Percentiles rank a stretch among this genome's conserved stretches.
Conservation (phyloP, 2,797 vertebrate species). For the Siniperca undulata region DNA sequence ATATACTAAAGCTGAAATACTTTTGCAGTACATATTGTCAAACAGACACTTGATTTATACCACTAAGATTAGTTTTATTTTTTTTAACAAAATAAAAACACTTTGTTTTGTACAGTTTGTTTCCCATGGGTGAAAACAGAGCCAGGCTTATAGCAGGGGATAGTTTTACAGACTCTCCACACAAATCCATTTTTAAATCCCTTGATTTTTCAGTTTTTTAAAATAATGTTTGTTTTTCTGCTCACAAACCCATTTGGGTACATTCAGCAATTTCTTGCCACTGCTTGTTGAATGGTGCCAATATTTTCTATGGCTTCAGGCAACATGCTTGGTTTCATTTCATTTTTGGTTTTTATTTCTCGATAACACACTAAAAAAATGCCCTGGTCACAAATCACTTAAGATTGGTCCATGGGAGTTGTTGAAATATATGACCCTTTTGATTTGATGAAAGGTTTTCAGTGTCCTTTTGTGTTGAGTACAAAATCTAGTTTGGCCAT, state of each 20-base stretch:
- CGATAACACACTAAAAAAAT: background rate
- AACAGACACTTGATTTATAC: constrained; percentile 30
- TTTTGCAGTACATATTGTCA: constrained; percentile 18
- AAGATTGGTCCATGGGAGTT: background rate
- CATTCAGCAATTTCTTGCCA: constrained; percentile 26
- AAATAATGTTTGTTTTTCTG: constrained; percentile 18
- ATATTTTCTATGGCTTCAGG: constrained; percentile 28
- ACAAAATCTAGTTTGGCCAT: background rate
- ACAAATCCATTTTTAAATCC: constrained; percentile 34
- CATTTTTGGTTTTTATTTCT: background rate
- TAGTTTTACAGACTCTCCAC: constrained; percentile 18
- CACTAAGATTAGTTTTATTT: constrained; percentile 16
- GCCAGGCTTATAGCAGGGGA: background rate
- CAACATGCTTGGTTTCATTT: constrained; percentile 17
- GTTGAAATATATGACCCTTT: background rate
- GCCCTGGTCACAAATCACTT: constrained; percentile 8
- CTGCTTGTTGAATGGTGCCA: constrained; percentile 18
- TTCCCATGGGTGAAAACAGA: constrained; percentile 12
- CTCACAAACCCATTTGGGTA: constrained; percentile 13
- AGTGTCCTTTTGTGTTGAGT: background rate
- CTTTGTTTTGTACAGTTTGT: background rate
- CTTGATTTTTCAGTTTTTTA: constrained; percentile 27
- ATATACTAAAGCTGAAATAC: constrained; percentile 29
- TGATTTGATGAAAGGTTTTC: background rate
- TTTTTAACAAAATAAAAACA: constrained; percentile 6